These are phyloP conservation scores for Epinephelus lanceolatus DNA, from an alignment of 2,113 vertebrate genomes.

Conservation along the genomic window DNA sequence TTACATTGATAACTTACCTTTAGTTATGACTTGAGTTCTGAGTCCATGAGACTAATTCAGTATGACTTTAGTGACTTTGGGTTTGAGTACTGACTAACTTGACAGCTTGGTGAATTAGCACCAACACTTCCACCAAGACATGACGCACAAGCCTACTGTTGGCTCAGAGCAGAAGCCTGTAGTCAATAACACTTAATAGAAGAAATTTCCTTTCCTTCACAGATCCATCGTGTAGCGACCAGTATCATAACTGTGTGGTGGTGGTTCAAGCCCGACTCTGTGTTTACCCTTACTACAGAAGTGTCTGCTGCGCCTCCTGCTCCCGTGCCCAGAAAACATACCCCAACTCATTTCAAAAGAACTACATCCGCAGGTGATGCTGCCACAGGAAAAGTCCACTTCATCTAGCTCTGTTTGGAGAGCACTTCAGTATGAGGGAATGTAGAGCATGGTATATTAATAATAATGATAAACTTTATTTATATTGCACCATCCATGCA, in stretches of 20 bases:
- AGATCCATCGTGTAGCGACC: conserved; percentile 86
- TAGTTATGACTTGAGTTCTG: no score
- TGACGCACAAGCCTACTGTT: no score
- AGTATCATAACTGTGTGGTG: conserved; percentile 85
- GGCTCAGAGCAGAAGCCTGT: no score
- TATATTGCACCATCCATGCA: no score
- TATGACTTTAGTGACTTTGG: neutral
- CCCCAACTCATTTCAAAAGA: conserved; percentile 49
- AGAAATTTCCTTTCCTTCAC: neutral
- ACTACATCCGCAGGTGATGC: conserved; percentile 66
- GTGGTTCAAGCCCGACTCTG: conserved; percentile 89
- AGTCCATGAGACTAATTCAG: neutral
- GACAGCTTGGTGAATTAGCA: no score
- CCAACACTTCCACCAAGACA: neutral
- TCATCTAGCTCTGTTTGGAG: neutral
- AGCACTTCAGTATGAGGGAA: neutral
- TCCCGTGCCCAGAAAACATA: conserved; percentile 62
- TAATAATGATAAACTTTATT: no score
- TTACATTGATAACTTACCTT: neutral
- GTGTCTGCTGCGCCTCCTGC: conserved; percentile 87
- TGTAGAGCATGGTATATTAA: neutral
- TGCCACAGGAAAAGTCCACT: neutral
- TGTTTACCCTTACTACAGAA: conserved; percentile 89
- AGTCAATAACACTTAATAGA: neutral
- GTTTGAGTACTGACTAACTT: neutral